Percentiles rank a stretch among this genome's conserved stretches.
These are phyloP conservation scores for Styela plicata DNA, from an alignment of 23 tunicate genomes.

Conservation along the genomic window DNA sequence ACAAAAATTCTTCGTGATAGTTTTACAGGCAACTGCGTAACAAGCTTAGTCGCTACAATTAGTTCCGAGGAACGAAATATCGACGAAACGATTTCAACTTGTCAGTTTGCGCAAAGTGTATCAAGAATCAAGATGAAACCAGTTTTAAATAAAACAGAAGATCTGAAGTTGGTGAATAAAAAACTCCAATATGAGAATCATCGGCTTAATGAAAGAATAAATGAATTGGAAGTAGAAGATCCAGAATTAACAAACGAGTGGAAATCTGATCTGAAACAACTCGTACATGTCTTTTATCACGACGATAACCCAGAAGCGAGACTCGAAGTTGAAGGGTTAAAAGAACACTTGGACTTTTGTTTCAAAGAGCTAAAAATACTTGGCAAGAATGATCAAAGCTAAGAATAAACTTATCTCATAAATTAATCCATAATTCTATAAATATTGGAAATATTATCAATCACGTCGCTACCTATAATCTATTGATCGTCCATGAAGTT, in stretches of 20 bases:
- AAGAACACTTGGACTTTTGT: conserved; percentile 2
- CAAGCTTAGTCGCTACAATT: conserved; percentile 85
- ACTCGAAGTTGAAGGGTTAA: neutral
- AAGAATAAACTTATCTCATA: neutral
- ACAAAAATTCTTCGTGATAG: conserved; percentile 30
- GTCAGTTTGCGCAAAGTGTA: conserved; percentile 91
- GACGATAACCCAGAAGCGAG: conserved; percentile 2
- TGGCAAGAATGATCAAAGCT: conserved; percentile 3
- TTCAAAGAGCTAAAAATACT: conserved; percentile 11
- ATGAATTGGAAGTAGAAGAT: neutral
- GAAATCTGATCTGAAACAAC: neutral
- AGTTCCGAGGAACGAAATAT: conserved; percentile 63
- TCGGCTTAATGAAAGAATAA: neutral
- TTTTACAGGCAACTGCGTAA: conserved; percentile 61
- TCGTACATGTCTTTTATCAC: neutral
- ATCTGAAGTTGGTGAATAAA: conserved; percentile 45
- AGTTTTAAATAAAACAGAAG: conserved; percentile 50
- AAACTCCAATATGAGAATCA: conserved; percentile 38
- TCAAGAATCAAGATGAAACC: conserved; percentile 55
- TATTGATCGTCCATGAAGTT: too few species aligned
- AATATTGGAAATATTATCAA: too few species aligned
- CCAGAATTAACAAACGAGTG: neutral
- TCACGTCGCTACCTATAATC: too few species aligned
- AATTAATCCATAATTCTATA: too few species aligned
- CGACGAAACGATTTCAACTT: conserved; percentile 87